Percentiles rank a stretch among this genome's conserved stretches.
Evolutionary conservation across 2,888 invertebrate genomes (phyloP).

Genomic region (Cabera pusaria): DNA sequence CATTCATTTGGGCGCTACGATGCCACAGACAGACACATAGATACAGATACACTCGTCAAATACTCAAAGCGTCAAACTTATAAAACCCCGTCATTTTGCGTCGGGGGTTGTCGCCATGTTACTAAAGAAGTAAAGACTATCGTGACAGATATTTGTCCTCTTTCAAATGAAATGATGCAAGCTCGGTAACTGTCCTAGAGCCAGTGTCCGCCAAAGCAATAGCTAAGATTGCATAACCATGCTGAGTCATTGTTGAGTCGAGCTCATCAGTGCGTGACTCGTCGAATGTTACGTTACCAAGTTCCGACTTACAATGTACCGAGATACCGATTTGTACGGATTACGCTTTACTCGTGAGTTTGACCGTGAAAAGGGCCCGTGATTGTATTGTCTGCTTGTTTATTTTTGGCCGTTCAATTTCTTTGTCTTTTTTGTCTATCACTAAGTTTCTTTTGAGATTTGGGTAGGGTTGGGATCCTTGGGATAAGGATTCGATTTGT

Average conservation of each 20-base stretch:
- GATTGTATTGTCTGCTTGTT: slow-evolving; percentile 34
- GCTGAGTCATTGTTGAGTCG: slow-evolving; percentile 49
- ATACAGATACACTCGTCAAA: too few species aligned
- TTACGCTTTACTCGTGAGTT: slow-evolving; percentile 31
- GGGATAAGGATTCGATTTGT: too few species aligned
- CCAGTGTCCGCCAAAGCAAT: slow-evolving; percentile 11
- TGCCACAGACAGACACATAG: too few species aligned
- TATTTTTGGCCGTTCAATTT: slow-evolving; percentile 14
- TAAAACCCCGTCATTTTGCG: too few species aligned
- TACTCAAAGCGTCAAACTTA: too few species aligned
- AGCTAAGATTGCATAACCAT: slow-evolving; percentile 56
- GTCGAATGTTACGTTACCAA: slow-evolving; percentile 46
- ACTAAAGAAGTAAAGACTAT: too few species aligned
- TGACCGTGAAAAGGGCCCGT: slow-evolving; percentile 60
- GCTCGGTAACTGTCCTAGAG: slow-evolving; percentile 10
- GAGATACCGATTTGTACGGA: slow-evolving; percentile 53
- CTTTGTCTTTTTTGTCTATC: slow-evolving; percentile 1
- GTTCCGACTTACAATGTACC: slow-evolving; percentile 41
- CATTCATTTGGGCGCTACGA: too few species aligned
- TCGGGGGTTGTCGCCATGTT: too few species aligned
- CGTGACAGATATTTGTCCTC: too few species aligned
- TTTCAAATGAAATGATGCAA: not conserved
- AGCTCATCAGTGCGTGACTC: slow-evolving; percentile 62
- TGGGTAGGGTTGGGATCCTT: too few species aligned
- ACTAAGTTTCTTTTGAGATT: slow-evolving; percentile 1